Evolutionary conservation across 1,140 invertebrate species (phyloP).

Genomic region (Muscidifurax raptorellus): DNA sequence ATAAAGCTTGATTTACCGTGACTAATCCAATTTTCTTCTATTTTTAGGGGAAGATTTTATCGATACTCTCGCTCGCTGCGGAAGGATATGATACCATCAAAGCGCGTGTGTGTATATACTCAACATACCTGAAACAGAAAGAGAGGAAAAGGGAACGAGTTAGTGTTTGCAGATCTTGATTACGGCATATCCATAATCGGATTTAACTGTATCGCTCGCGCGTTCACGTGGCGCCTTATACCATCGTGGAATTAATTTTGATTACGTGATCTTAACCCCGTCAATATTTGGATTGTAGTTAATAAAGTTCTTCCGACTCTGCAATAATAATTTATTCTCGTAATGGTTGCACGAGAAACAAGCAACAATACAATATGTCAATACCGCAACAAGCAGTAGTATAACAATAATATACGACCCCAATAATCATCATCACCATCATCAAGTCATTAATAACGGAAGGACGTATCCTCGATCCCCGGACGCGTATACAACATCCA

Average conservation of each 20-base stretch:
- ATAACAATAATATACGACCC: neutral
- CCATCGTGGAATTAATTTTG: no score
- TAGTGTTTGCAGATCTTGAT: no score
- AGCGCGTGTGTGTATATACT: neutral
- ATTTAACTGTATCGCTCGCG: no score
- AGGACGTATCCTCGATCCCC: neutral
- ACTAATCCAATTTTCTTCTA: neutral
- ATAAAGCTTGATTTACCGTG: slow-evolving; percentile 27
- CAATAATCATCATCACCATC: neutral
- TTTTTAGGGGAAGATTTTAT: neutral
- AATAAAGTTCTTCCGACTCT: no score
- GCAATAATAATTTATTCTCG: no score
- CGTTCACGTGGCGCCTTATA: no score
- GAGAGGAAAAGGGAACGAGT: neutral
- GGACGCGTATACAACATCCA: neutral
- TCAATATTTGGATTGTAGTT: no score
- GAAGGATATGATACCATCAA: neutral
- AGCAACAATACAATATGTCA: neutral
- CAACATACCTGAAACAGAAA: slow-evolving; percentile 5
- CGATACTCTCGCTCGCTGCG: neutral
- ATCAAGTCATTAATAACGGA: neutral
- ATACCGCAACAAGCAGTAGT: no score
- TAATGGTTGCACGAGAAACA: no score
- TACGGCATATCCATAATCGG: no score
- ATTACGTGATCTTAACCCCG: no score